These are phyloP conservation scores for Chlorops oryzae DNA, from an alignment of 1,140 invertebrate genomes.

Conservation along the genomic window DNA sequence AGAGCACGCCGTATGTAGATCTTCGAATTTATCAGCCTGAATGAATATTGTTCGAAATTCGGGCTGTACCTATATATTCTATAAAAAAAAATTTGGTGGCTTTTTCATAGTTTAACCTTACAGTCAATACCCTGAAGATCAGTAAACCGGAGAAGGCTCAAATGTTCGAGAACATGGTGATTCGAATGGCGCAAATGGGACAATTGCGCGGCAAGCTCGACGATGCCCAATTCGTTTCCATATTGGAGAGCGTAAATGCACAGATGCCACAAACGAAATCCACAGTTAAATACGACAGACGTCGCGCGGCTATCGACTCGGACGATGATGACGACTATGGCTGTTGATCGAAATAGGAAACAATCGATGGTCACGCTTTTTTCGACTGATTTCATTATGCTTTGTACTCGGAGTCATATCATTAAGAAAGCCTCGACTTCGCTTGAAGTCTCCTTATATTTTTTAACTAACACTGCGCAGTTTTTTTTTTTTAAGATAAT, in stretches of 20 bases:
- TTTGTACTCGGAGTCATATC: too few relatives aligned
- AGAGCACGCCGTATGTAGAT: constrained; percentile 76
- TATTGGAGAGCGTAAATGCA: constrained; percentile 80
- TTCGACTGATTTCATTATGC: too few relatives aligned
- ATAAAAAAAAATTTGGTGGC: too few relatives aligned
- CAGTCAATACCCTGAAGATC: constrained; percentile 88
- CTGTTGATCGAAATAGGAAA: constrained; percentile 29
- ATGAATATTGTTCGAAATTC: too few relatives aligned
- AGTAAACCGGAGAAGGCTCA: constrained; percentile 92
- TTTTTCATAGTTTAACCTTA: too few relatives aligned
- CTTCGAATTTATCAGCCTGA: background rate
- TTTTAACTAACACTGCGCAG: too few relatives aligned
- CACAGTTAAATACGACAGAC: constrained; percentile 81
- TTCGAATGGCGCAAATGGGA: constrained; percentile 85
- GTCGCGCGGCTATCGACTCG: constrained; percentile 75
- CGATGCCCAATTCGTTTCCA: constrained; percentile 76
- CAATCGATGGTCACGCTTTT: too few relatives aligned
- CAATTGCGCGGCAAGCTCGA: constrained; percentile 73
- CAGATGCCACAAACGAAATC: constrained; percentile 71
- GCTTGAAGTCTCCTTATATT: too few relatives aligned
- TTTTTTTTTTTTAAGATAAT: too few relatives aligned
- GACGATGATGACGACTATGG: constrained; percentile 63
- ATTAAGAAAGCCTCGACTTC: too few relatives aligned
- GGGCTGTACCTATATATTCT: too few relatives aligned
- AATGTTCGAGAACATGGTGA: constrained; percentile 89